Percentiles rank a stretch among this genome's conserved stretches.
These are phyloP conservation scores for Drosophila mayri DNA, from an alignment of 1,140 invertebrate species.

Conservation along the genomic window DNA sequence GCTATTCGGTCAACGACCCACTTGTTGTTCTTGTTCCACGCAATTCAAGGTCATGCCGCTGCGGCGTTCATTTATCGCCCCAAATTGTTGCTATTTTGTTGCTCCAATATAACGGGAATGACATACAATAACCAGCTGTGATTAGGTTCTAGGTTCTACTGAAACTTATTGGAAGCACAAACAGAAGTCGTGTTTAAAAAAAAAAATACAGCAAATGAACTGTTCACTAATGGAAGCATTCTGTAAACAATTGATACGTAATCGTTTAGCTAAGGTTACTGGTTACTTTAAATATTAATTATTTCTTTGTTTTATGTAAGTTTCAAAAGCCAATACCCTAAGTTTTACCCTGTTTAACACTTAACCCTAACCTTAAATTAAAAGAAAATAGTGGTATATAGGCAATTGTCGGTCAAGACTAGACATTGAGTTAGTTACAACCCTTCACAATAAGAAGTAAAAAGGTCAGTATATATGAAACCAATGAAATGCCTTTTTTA, in stretches of 20 bases:
- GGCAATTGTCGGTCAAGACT: no score
- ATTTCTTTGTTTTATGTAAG: no score
- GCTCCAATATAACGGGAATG: constrained; percentile 1
- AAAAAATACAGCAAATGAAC: not conserved
- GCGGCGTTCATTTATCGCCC: constrained; percentile 2
- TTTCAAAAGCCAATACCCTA: not conserved
- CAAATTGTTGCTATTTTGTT: not conserved
- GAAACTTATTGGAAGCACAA: not conserved
- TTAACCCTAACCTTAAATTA: not conserved
- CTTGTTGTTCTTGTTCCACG: constrained; percentile 60
- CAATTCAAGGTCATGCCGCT: constrained; percentile 58
- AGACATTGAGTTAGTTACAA: not conserved
- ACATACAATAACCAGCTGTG: not conserved
- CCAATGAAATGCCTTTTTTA: not conserved
- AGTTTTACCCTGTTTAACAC: not conserved
- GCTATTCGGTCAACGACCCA: constrained; percentile 48
- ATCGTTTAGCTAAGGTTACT: not conserved
- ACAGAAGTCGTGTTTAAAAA: not conserved
- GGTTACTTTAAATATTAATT: not conserved
- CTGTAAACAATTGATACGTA: not conserved
- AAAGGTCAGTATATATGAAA: not conserved
- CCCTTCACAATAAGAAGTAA: not conserved
- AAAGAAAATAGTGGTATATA: not conserved
- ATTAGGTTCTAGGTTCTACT: not conserved
- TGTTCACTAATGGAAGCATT: not conserved